A percentile compares a stretch with the other conserved stretches of the same genome.
Evolutionary conservation across 2,797 vertebrate species (phyloP).

Genomic region (Cetoscarus ocellatus): DNA sequence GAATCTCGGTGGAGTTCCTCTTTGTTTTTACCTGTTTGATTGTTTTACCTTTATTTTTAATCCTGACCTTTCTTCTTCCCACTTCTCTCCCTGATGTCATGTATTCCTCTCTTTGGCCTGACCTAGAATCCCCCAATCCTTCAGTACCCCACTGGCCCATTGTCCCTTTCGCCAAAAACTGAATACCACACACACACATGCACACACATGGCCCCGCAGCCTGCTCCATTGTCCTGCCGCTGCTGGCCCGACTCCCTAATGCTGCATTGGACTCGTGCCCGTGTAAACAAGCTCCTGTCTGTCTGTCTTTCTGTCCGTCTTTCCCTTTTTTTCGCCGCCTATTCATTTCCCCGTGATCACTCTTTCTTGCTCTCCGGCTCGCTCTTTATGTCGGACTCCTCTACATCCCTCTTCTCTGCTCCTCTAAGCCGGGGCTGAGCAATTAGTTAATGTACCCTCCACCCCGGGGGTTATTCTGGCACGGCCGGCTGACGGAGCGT

Average conservation of each 20-base stretch:
- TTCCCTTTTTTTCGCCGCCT: slow-evolving; percentile 22
- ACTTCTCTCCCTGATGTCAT: slow-evolving; percentile 15
- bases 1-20: slow-evolving; percentile 22
- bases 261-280: slow-evolving; percentile 61
- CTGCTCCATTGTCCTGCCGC: slow-evolving; percentile 69
- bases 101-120: slow-evolving; percentile 48
- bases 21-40: slow-evolving; percentile 27
- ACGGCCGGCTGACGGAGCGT: slow-evolving; percentile 35
- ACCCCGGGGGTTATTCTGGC: slow-evolving; percentile 72
- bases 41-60: slow-evolving; percentile 22
- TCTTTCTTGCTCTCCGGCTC: slow-evolving; percentile 47
- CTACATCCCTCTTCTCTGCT: slow-evolving; percentile 32
- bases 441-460: slow-evolving; percentile 81
- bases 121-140: slow-evolving; percentile 64
- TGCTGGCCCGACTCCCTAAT: slow-evolving; percentile 64
- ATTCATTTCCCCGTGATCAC: slow-evolving; percentile 45
- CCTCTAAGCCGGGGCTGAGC: slow-evolving; percentile 68
- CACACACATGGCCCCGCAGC: slow-evolving; percentile 51
- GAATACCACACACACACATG: slow-evolving; percentile 47
- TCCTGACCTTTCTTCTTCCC: slow-evolving; percentile 16
- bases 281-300: slow-evolving; percentile 69
- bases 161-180: slow-evolving; percentile 59
- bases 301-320: slow-evolving; percentile 31
- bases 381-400: slow-evolving; percentile 31
- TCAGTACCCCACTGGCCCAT: slow-evolving; percentile 58